These are phyloP conservation scores for Drosophila malerkotliana DNA, from an alignment of 1,140 invertebrate genomes.

Conservation along the genomic window DNA sequence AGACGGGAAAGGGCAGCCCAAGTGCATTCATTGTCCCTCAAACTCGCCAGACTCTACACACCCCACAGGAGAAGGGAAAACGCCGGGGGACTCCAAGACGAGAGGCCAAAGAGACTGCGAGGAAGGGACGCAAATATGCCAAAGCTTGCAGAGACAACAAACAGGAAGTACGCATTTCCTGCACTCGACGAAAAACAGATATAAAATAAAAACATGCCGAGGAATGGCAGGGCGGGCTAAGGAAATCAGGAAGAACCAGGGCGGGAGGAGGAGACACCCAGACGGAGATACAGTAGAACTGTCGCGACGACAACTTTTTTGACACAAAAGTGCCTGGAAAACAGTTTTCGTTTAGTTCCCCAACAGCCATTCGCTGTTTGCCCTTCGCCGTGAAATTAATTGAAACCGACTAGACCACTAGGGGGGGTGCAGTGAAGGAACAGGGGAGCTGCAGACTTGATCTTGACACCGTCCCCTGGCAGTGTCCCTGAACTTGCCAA, in stretches of 20 bases:
- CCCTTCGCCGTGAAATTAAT: constrained; percentile 65
- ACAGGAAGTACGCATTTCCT: constrained; percentile 81
- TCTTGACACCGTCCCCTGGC: constrained; percentile 65
- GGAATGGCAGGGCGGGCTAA: constrained; percentile 4
- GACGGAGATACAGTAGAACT: constrained; percentile 54
- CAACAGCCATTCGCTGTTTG: constrained; percentile 15
- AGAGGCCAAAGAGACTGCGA: constrained; percentile 2
- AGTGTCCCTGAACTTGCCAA: constrained; percentile 73
- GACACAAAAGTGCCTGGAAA: constrained; percentile 78
- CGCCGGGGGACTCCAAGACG: neutral
- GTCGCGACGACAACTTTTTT: constrained; percentile 78
- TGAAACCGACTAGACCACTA: constrained; percentile 70
- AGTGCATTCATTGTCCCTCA: constrained; percentile 76
- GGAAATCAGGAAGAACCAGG: constrained; percentile 3
- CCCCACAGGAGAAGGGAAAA: constrained; percentile 1
- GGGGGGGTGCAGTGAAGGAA: neutral
- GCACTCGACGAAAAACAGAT: constrained; percentile 51
- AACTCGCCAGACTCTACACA: constrained; percentile 21
- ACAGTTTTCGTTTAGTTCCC: constrained; percentile 65
- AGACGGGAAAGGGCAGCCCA: constrained; percentile 26
- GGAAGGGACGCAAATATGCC: constrained; percentile 69
- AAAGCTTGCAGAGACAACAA: constrained; percentile 66
- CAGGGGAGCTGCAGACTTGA: constrained; percentile 47
- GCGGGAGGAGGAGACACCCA: constrained; percentile 8
- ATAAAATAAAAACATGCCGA: constrained; percentile 35